Evolutionary conservation across 2,888 invertebrate genomes (phyloP).

Genomic region (Crepidodera aurea): DNA sequence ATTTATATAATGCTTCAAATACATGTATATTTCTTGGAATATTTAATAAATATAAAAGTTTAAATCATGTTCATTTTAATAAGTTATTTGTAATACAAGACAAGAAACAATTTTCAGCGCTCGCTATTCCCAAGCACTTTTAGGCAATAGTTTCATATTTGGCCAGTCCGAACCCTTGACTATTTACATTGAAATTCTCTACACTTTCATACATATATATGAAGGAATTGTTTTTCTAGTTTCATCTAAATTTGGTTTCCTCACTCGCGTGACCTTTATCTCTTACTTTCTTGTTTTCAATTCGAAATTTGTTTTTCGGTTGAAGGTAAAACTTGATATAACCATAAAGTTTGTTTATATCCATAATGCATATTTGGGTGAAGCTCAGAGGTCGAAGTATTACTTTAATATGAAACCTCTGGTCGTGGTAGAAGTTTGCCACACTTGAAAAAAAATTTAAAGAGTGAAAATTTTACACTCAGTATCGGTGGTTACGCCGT

Average conservation of each 20-base stretch:
- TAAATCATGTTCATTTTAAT: too few relatives aligned
- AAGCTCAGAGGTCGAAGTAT: neutral
- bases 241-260: slow-evolving; percentile 2
- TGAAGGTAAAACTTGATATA: neutral
- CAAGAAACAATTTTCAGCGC: too few relatives aligned
- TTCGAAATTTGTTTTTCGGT: slow-evolving; percentile 8
- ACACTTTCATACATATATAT: slow-evolving; percentile 12
- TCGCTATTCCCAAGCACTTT: too few relatives aligned
- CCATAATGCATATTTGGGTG: neutral
- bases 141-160: too few relatives aligned
- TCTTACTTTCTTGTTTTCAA: slow-evolving; percentile 11
- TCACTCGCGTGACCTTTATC: neutral
- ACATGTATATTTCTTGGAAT: too few relatives aligned
- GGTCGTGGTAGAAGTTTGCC: too few relatives aligned
- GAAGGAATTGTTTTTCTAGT: slow-evolving; percentile 19
- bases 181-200: slow-evolving; percentile 11
- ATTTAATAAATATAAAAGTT: too few relatives aligned
- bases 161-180: neutral
- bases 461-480: too few relatives aligned
- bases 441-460: too few relatives aligned
- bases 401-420: neutral
- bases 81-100: too few relatives aligned
- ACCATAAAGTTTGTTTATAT: neutral
- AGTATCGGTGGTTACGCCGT: too few relatives aligned
- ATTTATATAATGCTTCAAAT: too few relatives aligned